Evolutionary conservation across 37 sponge, comb jelly and placozoan genomes (phyloP), one percentile per base, ranked within the genome.

Genomic region (Tethya wilhelma): DNA sequence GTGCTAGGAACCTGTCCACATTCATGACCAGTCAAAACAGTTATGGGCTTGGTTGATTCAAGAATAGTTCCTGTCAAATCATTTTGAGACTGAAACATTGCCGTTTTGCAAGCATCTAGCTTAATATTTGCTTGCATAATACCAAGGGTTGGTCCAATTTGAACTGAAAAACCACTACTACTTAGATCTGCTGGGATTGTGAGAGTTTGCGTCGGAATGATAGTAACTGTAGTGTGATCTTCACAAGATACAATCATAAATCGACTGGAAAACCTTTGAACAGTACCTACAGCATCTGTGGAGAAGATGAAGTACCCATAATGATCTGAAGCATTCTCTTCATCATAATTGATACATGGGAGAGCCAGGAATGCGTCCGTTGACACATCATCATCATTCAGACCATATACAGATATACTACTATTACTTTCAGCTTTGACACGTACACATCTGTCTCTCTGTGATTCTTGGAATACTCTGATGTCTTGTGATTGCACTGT

Each of bases 61-160:
- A 87, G 33, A 2, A 42, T 67, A 17, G 70, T 59, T 23, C 88
- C 88, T 43, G 88, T 87, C 22, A 87, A 23, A 37, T 87, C 88
- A 0, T 20, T 31, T 1, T 17, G 9, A 1, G 32, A 36, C 17
- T 38, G 6, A 76, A 59, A 1, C 0, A 7, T 5, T 40, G 17
- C 12, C 0, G 77, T 76, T 63, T 62, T 25, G 22, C 14, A 40
- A 19, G 28, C 7, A 38, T 9, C 22, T 1, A 49, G 33, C 2
- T 11, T 72, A n/a, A n/a, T n/a, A n/a, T n/a, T n/a, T n/a, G n/a
- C n/a, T n/a, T n/a, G n/a, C n/a, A n/a, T n/a, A n/a, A n/a, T n/a
- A n/a, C n/a, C n/a, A n/a, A n/a, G n/a, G n/a, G n/a, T n/a, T n/a
- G n/a, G n/a, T n/a, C n/a, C n/a, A n/a, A n/a, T n/a, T n/a, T n/a